These are phyloP conservation scores for Zoanthus sociatus DNA, from an alignment of 92 coral and sea anemone genomes.

Conservation along the genomic window DNA sequence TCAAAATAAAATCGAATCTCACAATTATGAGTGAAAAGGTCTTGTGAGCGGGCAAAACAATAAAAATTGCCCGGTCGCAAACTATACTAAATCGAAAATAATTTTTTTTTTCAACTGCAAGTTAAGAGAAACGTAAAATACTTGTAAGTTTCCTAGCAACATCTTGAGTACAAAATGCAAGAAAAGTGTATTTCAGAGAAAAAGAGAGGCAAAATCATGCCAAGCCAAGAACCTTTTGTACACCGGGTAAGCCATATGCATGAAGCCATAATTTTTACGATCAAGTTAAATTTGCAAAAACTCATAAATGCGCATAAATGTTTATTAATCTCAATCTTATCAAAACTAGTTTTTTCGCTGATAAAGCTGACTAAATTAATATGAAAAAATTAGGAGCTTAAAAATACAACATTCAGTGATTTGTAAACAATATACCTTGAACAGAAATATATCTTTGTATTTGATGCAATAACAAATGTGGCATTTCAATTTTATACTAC, in stretches of 20 bases:
- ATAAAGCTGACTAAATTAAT: not conserved
- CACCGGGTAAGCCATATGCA: too few species aligned
- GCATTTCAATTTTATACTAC: not conserved
- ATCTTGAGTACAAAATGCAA: too few species aligned
- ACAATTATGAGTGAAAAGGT: constrained; percentile 14
- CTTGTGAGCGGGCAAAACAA: constrained; percentile 6
- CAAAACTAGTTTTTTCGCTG: not conserved
- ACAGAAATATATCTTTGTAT: not conserved
- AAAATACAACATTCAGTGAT: not conserved
- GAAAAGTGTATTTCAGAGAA: too few species aligned
- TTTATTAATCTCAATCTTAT: not conserved
- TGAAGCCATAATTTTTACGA: too few species aligned
- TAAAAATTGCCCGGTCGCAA: not conserved
- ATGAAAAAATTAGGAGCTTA: not conserved
- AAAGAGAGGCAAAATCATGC: too few species aligned
- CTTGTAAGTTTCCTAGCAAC: too few species aligned
- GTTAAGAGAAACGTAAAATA: not conserved
- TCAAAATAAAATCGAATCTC: constrained; percentile 13
- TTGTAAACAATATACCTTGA: not conserved
- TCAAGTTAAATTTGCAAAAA: too few species aligned
- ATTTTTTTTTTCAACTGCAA: not conserved
- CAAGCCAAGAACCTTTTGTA: too few species aligned
- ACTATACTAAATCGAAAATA: constrained; percentile 23
- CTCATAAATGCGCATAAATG: not conserved
- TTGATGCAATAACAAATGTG: not conserved